phyloP scores from a whole-genome alignment of 2,888 invertebrate species.

The Choristoneura rosaceana region DNA sequence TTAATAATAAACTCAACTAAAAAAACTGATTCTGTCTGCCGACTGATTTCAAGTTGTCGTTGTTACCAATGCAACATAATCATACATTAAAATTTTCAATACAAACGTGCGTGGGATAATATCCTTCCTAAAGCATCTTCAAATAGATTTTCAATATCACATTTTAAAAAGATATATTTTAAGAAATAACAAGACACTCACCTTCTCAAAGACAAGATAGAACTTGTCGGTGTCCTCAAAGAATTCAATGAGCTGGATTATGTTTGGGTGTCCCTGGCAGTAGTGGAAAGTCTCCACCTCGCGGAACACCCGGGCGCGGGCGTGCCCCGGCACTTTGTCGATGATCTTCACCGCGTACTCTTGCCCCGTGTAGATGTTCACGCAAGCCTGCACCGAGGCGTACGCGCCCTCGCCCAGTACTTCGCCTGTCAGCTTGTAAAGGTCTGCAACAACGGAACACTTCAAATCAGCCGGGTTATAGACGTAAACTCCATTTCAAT shows the following conservation, averaged over 20 bases:
- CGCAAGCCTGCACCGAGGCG: conserved; percentile 97
- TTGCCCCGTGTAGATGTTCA: conserved; percentile 94
- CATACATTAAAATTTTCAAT: background rate
- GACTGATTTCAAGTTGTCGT: background rate
- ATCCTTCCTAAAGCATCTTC: too few relatives aligned
- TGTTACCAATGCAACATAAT: background rate
- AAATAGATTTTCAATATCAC: too few relatives aligned
- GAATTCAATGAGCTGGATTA: conserved; percentile 98
- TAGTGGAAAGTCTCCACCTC: conserved; percentile 99
- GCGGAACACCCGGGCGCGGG: conserved; percentile 97
- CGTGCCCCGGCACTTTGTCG: conserved; percentile 97
- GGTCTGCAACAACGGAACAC: conserved; percentile 87
- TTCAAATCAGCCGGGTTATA: too few relatives aligned
- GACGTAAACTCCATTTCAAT: too few relatives aligned
- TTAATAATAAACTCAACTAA: too few relatives aligned
- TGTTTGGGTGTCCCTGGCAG: conserved; percentile 98
- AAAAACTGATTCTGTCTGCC: too few relatives aligned
- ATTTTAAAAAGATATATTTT: too few relatives aligned
- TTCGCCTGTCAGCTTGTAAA: conserved; percentile 97
- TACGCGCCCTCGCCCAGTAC: conserved; percentile 98
- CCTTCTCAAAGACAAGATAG: conserved; percentile 99
- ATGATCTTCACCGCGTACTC: conserved; percentile 99
- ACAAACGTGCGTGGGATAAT: too few relatives aligned
- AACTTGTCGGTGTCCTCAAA: conserved; percentile 99
- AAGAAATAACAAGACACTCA: conserved; percentile 54